phyloP scores from a whole-genome alignment of 2,797 vertebrate genomes.

The Cyclura pinguis region DNA sequence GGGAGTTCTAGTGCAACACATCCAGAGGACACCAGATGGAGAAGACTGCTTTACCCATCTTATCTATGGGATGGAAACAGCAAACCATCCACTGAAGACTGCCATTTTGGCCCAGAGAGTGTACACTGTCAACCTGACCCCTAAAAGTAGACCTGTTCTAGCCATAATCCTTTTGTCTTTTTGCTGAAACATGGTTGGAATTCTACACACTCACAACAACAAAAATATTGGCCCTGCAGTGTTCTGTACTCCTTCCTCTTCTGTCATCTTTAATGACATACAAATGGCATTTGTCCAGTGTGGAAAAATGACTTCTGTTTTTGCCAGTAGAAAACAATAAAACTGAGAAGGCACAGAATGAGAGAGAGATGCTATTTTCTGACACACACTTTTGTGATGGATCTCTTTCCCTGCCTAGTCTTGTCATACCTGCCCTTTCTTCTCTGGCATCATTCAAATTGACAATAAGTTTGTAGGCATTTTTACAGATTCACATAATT shows the following conservation, averaged over 20 bases:
- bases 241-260: not conserved
- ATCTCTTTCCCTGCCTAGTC: constrained; percentile 29
- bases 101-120: too few relatives aligned
- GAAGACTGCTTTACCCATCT: not conserved
- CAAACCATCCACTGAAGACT: not conserved
- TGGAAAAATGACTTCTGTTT: constrained; percentile 4
- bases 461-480: too few relatives aligned
- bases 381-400: constrained; percentile 40
- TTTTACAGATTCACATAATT: not conserved
- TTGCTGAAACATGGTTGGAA: not conserved
- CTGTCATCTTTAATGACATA: constrained; percentile 21
- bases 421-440: not conserved
- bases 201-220: not conserved
- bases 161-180: not conserved
- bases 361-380: constrained; percentile 28
- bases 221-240: accelerated
- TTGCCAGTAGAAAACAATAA: constrained; percentile 39
- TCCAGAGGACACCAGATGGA: too few relatives aligned
- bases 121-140: not conserved
- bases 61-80: not conserved
- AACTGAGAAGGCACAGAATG: not conserved
- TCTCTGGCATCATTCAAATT: too few relatives aligned
- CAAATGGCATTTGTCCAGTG: constrained; percentile 20
- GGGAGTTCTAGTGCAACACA: too few relatives aligned
- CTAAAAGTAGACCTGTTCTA: not conserved